These are phyloP conservation scores for Zoroaster sp. DNA, from an alignment of 53 echinoderm and acorn worm genomes.

Conservation along the genomic window DNA sequence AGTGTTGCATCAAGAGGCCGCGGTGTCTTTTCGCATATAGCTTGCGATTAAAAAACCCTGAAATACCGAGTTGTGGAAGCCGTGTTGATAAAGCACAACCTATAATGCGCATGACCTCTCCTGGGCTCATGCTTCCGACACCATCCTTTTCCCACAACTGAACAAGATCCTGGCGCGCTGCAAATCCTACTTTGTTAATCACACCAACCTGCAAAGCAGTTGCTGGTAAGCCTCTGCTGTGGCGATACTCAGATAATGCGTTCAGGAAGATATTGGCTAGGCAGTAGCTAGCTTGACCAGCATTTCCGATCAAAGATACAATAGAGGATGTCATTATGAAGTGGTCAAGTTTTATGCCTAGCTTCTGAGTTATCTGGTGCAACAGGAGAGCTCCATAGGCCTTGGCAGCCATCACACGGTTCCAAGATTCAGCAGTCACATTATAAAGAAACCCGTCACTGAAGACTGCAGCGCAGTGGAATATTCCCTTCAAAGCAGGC, in stretches of 20 bases:
- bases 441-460: no score
- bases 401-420: no score
- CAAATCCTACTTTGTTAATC: slow-evolving; percentile 64
- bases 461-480: no score
- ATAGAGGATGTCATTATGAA: slow-evolving; percentile 66
- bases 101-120: slow-evolving; percentile 3
- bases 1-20: slow-evolving; percentile 31
- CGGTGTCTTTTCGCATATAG: slow-evolving; percentile 1
- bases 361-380: slow-evolving; percentile 58
- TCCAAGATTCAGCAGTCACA: no score
- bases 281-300: slow-evolving; percentile 69
- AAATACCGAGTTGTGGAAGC: slow-evolving; percentile 11
- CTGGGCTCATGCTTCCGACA: slow-evolving; percentile 40
- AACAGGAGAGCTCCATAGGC: slow-evolving; percentile 63
- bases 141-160: slow-evolving; percentile 49
- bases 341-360: no score
- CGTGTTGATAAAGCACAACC: no score
- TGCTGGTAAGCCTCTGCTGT: no score
- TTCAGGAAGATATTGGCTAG: slow-evolving; percentile 63
- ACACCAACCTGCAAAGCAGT: no score
- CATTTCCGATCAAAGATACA: slow-evolving; percentile 57
- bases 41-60: not conserved
- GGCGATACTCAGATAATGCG: slow-evolving; percentile 38
- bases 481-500: slow-evolving; percentile 51
- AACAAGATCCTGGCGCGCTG: slow-evolving; percentile 53